Percentiles rank a stretch among this genome's conserved stretches.
These are phyloP conservation scores for Adrianichthys oophorus DNA, from an alignment of 2,797 vertebrate genomes.

Conservation along the genomic window DNA sequence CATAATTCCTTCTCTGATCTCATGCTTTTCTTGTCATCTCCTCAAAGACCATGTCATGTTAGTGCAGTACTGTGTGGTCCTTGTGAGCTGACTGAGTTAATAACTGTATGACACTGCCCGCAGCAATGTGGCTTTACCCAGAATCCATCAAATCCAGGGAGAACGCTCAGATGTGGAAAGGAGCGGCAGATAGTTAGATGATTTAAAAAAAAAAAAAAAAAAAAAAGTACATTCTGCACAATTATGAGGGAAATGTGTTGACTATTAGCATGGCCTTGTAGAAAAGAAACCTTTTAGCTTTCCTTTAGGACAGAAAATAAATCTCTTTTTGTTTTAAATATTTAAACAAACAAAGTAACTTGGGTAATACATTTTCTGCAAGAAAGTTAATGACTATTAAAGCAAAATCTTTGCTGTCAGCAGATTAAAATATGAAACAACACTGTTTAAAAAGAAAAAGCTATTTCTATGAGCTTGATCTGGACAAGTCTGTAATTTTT, in stretches of 20 bases:
- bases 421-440: no score
- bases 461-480: no score
- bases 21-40: conserved; percentile 53
- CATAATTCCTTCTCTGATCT: conserved; percentile 50
- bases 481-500: no score
- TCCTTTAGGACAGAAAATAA: no score
- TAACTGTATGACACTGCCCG: conserved; percentile 59
- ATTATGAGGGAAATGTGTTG: conserved; percentile 22
- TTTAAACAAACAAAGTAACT: no score
- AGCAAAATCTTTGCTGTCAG: no score
- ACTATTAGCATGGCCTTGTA: no score
- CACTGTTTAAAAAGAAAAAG: no score
- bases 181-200: conserved; percentile 22
- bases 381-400: no score
- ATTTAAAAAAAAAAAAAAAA: conserved; percentile 22
- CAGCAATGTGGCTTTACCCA: conserved; percentile 53
- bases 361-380: no score
- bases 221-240: conserved; percentile 22
- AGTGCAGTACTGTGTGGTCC: conserved; percentile 65
- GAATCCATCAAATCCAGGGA: conserved; percentile 69
- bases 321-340: no score
- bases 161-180: conserved; percentile 71
- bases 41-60: conserved; percentile 46
- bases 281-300: no score
- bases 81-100: conserved; percentile 49